Base-by-base conservation (phyloP, 2,797 vertebrate species). In the Muscicapa comitata region DNA sequence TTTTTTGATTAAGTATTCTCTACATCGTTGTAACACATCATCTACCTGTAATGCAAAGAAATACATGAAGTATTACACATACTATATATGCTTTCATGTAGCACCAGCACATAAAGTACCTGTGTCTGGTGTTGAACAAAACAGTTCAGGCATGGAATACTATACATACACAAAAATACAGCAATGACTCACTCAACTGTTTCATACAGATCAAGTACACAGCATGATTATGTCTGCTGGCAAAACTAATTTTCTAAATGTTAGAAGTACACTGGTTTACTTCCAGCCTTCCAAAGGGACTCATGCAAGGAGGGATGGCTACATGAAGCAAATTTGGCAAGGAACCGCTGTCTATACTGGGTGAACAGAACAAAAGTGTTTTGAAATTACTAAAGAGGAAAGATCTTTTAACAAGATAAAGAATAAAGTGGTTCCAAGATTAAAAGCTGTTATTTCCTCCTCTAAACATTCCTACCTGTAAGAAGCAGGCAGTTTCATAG, bases 1-100 rank as follows among this genome's bases (percentile, higher is more conserved):
- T 97, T 99, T 99, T 98, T 99, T 99, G 97, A 99, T 99, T 98
- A 99, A 97, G 90, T 99, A 99, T 98, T 99, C 99, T 82, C 98
- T 98, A 96, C 99, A 99, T 93, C 98, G 98, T 26, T 99, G 98
- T 88, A 99, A 94, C 55, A 99, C 99, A 84, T 99, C 99, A 89
- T 99, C 99, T 93, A 99, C 99, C 99, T 99, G 97, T 31, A 96
- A 96, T 3, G 45, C 55, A 77, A 77, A 82, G 73, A 86, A 70
- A 54, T 28, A 28, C 38, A 37, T 13, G 0, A 10, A 77, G 51
- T 29, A 37, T 77, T 74, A 84, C 28, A 54, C 13, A 6, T 5
- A 45, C n/a, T 25, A 26, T n/a, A 29, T 43, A 3, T 5, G 70
- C 24, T 62, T 75, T 78, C 43, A 10, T 1, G 1, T 61, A 51